Conservation (phyloP, 2,888 invertebrate genomes). For the Cephus pygmeus region DNA sequence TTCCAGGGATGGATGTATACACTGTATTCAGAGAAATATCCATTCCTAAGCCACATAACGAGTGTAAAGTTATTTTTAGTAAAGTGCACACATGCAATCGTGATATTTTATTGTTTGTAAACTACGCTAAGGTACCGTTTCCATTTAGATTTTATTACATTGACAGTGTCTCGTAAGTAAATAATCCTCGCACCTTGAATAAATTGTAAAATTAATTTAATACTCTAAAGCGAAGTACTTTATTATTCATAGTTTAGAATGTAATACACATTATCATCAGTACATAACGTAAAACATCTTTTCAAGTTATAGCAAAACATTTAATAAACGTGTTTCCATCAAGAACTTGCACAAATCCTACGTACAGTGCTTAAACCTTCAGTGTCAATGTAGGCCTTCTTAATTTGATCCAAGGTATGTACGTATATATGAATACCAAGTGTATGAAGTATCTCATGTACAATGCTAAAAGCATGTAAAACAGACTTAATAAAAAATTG, state of each 20-base stretch:
- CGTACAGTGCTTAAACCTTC: not conserved
- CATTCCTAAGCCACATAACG: conserved; percentile 43
- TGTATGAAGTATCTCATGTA: not conserved
- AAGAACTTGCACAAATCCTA: not conserved
- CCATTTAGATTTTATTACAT: not conserved
- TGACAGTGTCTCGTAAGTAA: not conserved
- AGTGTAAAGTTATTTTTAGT: conserved; percentile 4
- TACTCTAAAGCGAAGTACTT: not conserved
- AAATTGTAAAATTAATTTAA: not conserved
- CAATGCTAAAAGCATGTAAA: not conserved
- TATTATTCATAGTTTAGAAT: not conserved
- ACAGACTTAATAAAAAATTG: not conserved
- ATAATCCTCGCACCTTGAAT: not conserved
- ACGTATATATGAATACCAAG: not conserved
- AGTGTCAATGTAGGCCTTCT: not conserved
- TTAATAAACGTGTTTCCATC: not conserved
- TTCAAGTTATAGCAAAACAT: not conserved
- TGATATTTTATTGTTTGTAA: not conserved
- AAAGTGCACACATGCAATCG: not conserved
- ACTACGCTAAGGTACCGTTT: not conserved
- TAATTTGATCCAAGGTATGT: not conserved
- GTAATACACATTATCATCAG: not conserved
- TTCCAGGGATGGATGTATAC: conserved; percentile 68
- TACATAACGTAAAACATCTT: not conserved
- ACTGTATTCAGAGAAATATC: conserved; percentile 60